A percentile compares a stretch with the other conserved stretches of the same genome.
These are phyloP conservation scores for Clarias batrachus DNA, from an alignment of 2,113 vertebrate genomes.

Conservation along the genomic window DNA sequence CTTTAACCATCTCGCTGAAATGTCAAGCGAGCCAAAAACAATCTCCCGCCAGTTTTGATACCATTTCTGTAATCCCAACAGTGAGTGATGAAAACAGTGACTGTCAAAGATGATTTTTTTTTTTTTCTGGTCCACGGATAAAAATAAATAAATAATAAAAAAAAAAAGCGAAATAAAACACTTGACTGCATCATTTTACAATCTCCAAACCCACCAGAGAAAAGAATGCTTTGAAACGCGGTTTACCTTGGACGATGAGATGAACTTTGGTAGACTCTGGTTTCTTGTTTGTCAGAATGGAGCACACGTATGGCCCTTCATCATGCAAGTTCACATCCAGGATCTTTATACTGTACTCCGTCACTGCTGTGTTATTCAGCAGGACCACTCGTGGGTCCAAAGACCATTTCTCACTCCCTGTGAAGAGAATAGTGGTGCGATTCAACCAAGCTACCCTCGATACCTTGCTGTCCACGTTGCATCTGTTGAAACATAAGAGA, in stretches of 20 bases:
- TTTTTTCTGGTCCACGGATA: neutral
- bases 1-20: slow-evolving; percentile 78
- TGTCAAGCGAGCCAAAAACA: slow-evolving; percentile 63
- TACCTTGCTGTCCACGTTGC: slow-evolving; percentile 91
- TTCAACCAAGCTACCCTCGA: slow-evolving; percentile 96
- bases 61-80: slow-evolving; percentile 22
- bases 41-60: slow-evolving; percentile 32
- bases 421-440: slow-evolving; percentile 94
- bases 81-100: slow-evolving; percentile 15
- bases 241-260: slow-evolving; percentile 91
- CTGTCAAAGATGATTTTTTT: slow-evolving; percentile 9
- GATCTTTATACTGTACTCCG: slow-evolving; percentile 98
- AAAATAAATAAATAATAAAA: neutral
- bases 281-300: slow-evolving; percentile 94
- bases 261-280: slow-evolving; percentile 92
- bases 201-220: slow-evolving; percentile 16
- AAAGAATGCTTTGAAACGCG: neutral
- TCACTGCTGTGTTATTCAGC: slow-evolving; percentile 87
- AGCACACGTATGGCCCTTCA: slow-evolving; percentile 94
- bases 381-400: slow-evolving; percentile 92
- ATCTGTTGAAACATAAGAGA: slow-evolving; percentile 68
- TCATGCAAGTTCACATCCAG: slow-evolving; percentile 89
- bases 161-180: neutral
- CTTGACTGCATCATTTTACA: slow-evolving; percentile 6
- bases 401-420: slow-evolving; percentile 94